These are phyloP conservation scores for Dendrolimus pini DNA, from an alignment of 2,888 invertebrate genomes.

Conservation along the genomic window DNA sequence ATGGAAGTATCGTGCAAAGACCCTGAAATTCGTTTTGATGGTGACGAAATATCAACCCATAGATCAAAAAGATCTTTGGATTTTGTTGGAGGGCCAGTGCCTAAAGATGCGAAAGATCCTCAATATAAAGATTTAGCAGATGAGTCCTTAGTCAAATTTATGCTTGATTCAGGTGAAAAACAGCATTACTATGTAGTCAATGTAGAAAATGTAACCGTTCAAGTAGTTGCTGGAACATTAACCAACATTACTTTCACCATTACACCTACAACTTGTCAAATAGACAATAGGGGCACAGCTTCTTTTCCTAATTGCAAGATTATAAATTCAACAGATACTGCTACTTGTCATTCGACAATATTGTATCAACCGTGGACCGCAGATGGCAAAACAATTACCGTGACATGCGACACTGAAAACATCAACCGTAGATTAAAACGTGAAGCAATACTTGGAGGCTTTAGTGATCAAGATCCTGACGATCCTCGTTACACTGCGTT, in stretches of 20 bases:
- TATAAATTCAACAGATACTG: not conserved
- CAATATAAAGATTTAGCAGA: constrained; percentile 25
- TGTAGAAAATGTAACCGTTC: constrained; percentile 43
- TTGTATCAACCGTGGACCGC: constrained; percentile 18
- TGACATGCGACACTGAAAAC: constrained; percentile 19
- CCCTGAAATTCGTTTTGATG: constrained; percentile 7
- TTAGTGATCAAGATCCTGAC: constrained; percentile 13
- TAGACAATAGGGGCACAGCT: constrained; percentile 7
- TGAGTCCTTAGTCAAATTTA: constrained; percentile 25
- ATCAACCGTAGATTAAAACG: constrained; percentile 12
- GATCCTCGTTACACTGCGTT: constrained; percentile 17
- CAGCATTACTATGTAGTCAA: constrained; percentile 29
- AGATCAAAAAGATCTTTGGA: constrained; percentile 20
- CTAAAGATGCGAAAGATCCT: constrained; percentile 19
- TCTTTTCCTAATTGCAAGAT: constrained; percentile 12
- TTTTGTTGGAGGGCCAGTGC: constrained; percentile 13
- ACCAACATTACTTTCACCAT: constrained; percentile 73
- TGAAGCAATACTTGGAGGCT: constrained; percentile 7
- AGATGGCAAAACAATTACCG: constrained; percentile 20
- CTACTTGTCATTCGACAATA: constrained; percentile 18
- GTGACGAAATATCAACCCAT: constrained; percentile 7
- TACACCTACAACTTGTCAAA: constrained; percentile 55
- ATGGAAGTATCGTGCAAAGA: constrained; percentile 45
- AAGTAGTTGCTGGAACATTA: constrained; percentile 63
- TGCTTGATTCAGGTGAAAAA: constrained; percentile 18